Evolutionary conservation across 2,113 vertebrate species (phyloP).

Genomic region (Strigops habroptila): DNA sequence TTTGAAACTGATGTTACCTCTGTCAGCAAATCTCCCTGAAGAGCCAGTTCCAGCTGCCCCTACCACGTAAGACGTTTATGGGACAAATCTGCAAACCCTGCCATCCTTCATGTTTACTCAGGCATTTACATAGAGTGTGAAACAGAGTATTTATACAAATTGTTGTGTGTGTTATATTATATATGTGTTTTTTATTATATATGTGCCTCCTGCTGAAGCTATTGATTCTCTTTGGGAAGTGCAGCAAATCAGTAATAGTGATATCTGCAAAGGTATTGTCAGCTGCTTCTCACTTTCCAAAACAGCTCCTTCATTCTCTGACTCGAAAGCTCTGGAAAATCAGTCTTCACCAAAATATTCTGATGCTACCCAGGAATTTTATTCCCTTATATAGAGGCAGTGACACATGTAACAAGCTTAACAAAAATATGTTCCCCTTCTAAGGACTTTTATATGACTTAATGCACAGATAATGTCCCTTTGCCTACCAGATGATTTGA

Average conservation of each 20-base stretch:
- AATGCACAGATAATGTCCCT: neutral
- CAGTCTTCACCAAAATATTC: neutral
- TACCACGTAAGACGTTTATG: neutral
- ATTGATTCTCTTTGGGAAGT: neutral
- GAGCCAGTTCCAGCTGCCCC: neutral
- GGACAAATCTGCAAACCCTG: neutral
- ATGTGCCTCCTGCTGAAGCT: neutral
- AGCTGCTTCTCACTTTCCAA: neutral
- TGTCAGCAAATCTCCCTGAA: neutral
- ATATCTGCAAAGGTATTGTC: neutral
- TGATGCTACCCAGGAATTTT: neutral
- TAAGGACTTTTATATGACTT: neutral
- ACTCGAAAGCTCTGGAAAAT: neutral
- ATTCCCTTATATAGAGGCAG: neutral
- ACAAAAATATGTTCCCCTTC: neutral
- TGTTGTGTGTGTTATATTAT: neutral
- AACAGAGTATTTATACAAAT: neutral
- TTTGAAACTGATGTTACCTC: neutral
- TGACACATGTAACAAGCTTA: neutral
- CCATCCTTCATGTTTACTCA: neutral
- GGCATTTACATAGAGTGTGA: neutral
- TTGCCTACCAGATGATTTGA: neutral
- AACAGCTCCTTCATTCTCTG: neutral
- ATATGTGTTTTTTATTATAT: neutral
- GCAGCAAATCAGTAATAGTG: neutral